Evolutionary conservation across 2,113 vertebrate genomes (phyloP).

Genomic region (Bubo bubo): DNA sequence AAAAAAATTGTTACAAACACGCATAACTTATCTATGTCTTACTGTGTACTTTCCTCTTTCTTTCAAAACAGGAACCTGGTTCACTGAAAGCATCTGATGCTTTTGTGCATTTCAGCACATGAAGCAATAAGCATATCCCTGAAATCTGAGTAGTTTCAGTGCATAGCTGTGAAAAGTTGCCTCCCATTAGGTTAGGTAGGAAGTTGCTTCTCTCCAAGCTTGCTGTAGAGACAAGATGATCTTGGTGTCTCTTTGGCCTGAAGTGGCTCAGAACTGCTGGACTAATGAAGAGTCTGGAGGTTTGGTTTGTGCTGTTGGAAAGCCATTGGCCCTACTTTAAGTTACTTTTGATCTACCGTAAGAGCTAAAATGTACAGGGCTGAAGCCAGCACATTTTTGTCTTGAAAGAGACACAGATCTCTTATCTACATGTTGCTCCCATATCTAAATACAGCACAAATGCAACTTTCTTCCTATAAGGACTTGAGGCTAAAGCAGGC

Average conservation of each 20-base stretch:
- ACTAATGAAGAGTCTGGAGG: background rate
- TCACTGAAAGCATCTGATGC: background rate
- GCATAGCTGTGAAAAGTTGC: background rate
- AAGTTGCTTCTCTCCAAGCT: background rate
- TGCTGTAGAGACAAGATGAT: background rate
- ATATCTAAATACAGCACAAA: background rate
- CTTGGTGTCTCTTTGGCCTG: background rate
- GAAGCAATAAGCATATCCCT: background rate
- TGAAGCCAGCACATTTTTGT: conserved; percentile 10
- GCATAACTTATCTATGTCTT: conserved; percentile 51
- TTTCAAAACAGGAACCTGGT: conserved; percentile 52
- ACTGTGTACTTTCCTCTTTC: conserved; percentile 39
- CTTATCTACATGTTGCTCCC: background rate
- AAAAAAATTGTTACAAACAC: background rate
- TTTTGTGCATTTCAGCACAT: background rate
- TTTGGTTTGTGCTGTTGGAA: background rate
- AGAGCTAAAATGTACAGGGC: background rate
- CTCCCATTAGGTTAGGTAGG: background rate
- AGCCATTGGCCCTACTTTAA: background rate
- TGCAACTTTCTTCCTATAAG: background rate
- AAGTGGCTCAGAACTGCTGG: background rate
- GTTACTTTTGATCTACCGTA: background rate
- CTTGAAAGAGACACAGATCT: background rate
- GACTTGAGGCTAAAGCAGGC: conserved; percentile 16
- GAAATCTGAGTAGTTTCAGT: background rate